Evolutionary conservation across 2,113 vertebrate genomes (phyloP).

Genomic region (Coracopsis vasa): DNA sequence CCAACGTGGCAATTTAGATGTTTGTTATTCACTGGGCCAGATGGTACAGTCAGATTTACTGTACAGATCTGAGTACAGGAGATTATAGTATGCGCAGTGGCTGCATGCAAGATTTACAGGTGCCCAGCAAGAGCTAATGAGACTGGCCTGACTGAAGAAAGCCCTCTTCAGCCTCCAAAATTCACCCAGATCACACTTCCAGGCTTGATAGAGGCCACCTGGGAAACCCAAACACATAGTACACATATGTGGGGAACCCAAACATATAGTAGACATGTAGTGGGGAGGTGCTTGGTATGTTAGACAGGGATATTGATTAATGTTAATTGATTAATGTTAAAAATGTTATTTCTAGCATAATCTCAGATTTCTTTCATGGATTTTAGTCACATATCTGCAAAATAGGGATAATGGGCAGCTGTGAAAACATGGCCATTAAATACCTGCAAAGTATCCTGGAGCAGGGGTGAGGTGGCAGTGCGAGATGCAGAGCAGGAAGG

Average conservation of each 20-base stretch:
- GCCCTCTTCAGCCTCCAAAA: background rate
- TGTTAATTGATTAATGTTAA: no score
- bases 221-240: background rate
- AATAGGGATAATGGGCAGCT: background rate
- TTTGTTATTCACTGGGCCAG: background rate
- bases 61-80: background rate
- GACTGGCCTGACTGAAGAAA: background rate
- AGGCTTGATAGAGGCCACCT: background rate
- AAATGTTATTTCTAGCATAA: background rate
- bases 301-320: background rate
- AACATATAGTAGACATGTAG: background rate
- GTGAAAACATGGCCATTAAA: background rate
- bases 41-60: background rate
- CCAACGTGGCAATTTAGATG: background rate
- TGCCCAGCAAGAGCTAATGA: background rate
- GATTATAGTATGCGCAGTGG: fast-evolving
- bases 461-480: background rate
- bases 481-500: background rate
- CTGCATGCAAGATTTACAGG: background rate
- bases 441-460: background rate
- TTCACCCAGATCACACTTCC: background rate
- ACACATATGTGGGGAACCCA: background rate
- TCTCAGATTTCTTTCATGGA: background rate
- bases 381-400: background rate
- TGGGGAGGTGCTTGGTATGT: background rate